Conservation (phyloP, 2,113 vertebrate species). For the Amblyopsis rosae region DNA sequence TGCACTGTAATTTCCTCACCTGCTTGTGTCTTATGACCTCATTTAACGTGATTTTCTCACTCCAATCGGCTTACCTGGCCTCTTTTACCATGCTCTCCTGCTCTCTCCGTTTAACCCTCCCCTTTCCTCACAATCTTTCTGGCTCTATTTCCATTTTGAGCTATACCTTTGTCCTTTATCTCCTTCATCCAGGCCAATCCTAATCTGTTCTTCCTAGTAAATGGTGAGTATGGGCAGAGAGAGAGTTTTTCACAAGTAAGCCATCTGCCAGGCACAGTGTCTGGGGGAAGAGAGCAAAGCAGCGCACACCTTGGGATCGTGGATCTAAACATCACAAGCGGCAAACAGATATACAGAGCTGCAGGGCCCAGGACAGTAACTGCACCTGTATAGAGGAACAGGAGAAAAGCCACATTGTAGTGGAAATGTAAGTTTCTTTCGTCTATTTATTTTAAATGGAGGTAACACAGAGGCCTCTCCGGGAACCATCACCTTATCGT, state of each 20-base stretch:
- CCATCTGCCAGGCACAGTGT: constrained; percentile 57
- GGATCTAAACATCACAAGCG: constrained; percentile 46
- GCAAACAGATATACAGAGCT: constrained; percentile 10
- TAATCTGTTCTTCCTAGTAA: constrained; percentile 65
- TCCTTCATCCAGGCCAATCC: constrained; percentile 81
- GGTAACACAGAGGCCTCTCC: too few relatives aligned
- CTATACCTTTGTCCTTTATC: constrained; percentile 82
- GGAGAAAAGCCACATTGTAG: constrained; percentile 9
- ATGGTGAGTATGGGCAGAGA: constrained; percentile 52
- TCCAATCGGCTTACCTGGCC: constrained; percentile 72
- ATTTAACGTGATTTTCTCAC: constrained; percentile 66
- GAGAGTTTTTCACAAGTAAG: constrained; percentile 66
- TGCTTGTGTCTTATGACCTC: constrained; percentile 65
- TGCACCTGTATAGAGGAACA: constrained; percentile 25
- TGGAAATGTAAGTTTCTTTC: constrained; percentile 61
- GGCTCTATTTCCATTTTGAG: constrained; percentile 72
- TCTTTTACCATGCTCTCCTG: constrained; percentile 20
- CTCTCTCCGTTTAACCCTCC: constrained; percentile 8
- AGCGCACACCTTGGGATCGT: constrained; percentile 21
- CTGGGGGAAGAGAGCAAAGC: constrained; percentile 39
- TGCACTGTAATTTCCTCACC: constrained; percentile 41
- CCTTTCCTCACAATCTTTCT: constrained; percentile 8
- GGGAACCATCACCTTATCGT: too few relatives aligned
- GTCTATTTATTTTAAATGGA: neutral
- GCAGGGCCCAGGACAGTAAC: constrained; percentile 30